phyloP scores from a whole-genome alignment of 2,888 invertebrate genomes.

The Pseudococcus jackbeardsleyi region DNA sequence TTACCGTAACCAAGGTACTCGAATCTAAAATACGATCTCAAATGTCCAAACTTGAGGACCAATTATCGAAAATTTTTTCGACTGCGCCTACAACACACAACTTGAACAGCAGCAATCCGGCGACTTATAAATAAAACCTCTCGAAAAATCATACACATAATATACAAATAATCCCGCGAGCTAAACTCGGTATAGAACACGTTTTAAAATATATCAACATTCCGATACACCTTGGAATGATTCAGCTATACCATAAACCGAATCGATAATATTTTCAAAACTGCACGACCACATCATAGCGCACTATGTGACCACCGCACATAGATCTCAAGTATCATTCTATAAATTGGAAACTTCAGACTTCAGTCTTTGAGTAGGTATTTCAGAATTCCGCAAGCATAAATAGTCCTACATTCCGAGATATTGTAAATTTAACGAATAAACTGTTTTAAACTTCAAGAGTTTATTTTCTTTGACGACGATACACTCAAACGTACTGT shows the following conservation, averaged over 20 bases:
- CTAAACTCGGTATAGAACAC: not conserved
- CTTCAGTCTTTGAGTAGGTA: not conserved
- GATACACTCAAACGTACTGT: not conserved
- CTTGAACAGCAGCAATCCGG: not conserved
- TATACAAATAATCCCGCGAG: conserved; percentile 29
- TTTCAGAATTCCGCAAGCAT: not conserved
- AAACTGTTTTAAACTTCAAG: not conserved
- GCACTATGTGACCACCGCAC: not conserved
- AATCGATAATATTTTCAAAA: conserved; percentile 42
- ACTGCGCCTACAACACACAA: conserved; percentile 4
- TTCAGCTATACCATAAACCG: not conserved
- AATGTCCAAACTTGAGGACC: conserved; percentile 9
- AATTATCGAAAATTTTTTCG: conserved; percentile 8
- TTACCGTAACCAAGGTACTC: not conserved
- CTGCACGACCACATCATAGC: conserved; percentile 20
- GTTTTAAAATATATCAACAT: conserved; percentile 45
- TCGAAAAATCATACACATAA: not conserved
- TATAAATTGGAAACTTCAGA: not conserved
- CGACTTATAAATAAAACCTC: conserved; percentile 3
- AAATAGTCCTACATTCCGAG: not conserved
- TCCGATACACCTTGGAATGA: conserved; percentile 42
- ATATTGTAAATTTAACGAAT: not conserved
- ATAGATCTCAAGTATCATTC: not conserved
- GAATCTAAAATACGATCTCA: not conserved
- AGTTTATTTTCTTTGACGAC: not conserved